Evolutionary conservation across 1,140 invertebrate species (phyloP).

Genomic region (Steinernema khuongi): DNA sequence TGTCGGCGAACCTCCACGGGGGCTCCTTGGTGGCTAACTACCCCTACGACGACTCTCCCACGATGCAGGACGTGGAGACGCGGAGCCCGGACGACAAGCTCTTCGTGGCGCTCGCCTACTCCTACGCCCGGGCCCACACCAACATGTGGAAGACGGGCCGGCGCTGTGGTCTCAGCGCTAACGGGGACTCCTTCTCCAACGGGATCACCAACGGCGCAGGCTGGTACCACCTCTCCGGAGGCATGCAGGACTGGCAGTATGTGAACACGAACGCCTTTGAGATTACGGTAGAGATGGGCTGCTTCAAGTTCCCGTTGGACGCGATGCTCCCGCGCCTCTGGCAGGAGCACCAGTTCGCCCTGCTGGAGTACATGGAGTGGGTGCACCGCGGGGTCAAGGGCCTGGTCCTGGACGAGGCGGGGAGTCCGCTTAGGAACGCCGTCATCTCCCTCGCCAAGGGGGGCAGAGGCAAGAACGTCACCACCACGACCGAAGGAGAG

Average conservation of each 20-base stretch:
- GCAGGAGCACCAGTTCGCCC: slow-evolving; percentile 77
- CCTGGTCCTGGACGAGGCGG: slow-evolving; percentile 73
- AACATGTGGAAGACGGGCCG: slow-evolving; percentile 58
- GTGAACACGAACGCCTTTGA: slow-evolving; percentile 84
- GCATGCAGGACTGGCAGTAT: slow-evolving; percentile 99
- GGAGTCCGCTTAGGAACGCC: slow-evolving; percentile 70
- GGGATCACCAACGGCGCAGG: slow-evolving; percentile 82
- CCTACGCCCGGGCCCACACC: slow-evolving; percentile 67
- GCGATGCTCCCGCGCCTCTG: slow-evolving; percentile 74
- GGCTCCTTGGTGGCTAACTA: slow-evolving; percentile 86
- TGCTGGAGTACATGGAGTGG: slow-evolving; percentile 79
- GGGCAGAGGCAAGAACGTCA: slow-evolving; percentile 70
- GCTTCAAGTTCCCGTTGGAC: slow-evolving; percentile 78
- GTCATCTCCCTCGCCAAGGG: slow-evolving; percentile 67
- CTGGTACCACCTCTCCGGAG: slow-evolving; percentile 66
- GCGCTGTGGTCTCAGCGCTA: slow-evolving; percentile 42
- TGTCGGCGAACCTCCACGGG: slow-evolving; percentile 93
- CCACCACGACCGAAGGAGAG: slow-evolving; percentile 72
- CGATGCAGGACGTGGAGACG: slow-evolving; percentile 42
- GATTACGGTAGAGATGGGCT: slow-evolving; percentile 87
- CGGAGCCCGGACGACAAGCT: slow-evolving; percentile 72
- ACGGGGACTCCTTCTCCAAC: slow-evolving; percentile 55
- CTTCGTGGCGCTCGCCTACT: slow-evolving; percentile 74
- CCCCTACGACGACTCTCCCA: slow-evolving; percentile 76
- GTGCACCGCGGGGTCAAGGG: slow-evolving; percentile 81